phyloP scores from a whole-genome alignment of 2,888 invertebrate species.

The Myopa tessellatipennis region DNA sequence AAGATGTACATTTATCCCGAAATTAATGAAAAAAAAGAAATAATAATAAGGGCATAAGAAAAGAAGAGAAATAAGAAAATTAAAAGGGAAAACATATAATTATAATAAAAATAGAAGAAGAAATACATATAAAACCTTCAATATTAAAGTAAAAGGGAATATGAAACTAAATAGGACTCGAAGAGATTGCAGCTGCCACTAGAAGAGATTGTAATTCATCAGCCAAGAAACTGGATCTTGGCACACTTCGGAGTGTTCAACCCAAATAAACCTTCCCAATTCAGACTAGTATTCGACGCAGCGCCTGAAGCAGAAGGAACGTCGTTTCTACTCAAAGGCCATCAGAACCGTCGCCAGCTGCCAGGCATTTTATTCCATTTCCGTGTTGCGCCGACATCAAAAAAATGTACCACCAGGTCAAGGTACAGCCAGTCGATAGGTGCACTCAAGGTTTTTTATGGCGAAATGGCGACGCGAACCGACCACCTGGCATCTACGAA shows the following conservation, averaged over 20 bases:
- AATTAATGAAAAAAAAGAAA: no score
- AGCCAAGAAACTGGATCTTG: no score
- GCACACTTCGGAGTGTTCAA: constrained; percentile 18
- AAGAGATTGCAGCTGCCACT: background rate
- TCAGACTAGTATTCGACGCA: background rate
- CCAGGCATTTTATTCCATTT: constrained; percentile 60
- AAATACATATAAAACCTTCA: no score
- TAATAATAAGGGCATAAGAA: no score
- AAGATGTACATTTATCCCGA: no score
- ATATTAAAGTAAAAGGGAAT: no score
- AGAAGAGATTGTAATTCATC: constrained; percentile 38
- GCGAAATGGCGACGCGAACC: constrained; percentile 28
- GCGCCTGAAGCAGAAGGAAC: background rate
- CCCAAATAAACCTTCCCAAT: background rate
- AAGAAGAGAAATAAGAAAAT: no score
- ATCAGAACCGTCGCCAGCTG: constrained; percentile 46
- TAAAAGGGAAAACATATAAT: no score
- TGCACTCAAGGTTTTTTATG: constrained; percentile 41
- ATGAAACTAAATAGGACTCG: no score
- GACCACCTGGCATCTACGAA: constrained; percentile 36
- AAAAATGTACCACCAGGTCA: constrained; percentile 46
- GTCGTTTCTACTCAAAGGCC: background rate
- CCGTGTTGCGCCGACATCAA: constrained; percentile 55
- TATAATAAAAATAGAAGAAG: no score
- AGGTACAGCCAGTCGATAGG: constrained; percentile 46